Evolutionary conservation across 37 sponge, comb jelly and placozoan genomes (phyloP), one percentile per base, ranked within the genome.

Genomic region (Crambe crambe): DNA sequence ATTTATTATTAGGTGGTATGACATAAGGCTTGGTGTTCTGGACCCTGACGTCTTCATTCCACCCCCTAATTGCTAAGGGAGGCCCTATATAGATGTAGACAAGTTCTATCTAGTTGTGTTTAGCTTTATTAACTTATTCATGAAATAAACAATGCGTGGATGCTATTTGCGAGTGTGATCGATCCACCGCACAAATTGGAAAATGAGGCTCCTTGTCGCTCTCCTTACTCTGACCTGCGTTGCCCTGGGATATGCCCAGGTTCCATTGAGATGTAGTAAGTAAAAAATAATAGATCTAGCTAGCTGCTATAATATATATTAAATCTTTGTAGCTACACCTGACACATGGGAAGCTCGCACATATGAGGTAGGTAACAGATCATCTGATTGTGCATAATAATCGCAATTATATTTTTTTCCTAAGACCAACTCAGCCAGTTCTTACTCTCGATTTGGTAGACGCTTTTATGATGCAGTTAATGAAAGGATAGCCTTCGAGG

Each of bases 21-120:
- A 85, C 31, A 10, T 78, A 0, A 72, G 39, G 15, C 15, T 70
- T 62, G 79, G 86, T 23, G 77, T 85, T 37, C 3, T 27, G 5
- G 80, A 85, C 43, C 73, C 74, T n/a, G 51, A 78, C 35, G 79
- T 79, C n/a, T 85, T 85, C 56, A 41, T 47, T 51, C 65, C 74
- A 27, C 73, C 79, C 2, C 20, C 37, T 23, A 72, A 72, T 35
- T 79, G 79, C 78, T 60, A 60, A 60, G n/a, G n/a, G n/a, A n/a
- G n/a, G n/a, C n/a, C n/a, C n/a, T n/a, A n/a, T n/a, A n/a, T n/a
- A n/a, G n/a, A n/a, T n/a, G n/a, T n/a, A n/a, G n/a, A n/a, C n/a
- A n/a, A n/a, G n/a, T n/a, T n/a, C n/a, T n/a, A n/a, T n/a, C n/a
- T n/a, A n/a, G n/a, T n/a, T n/a, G n/a, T n/a, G n/a, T n/a, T n/a